A percentile compares a stretch with the other conserved stretches of the same genome.
These are phyloP conservation scores for Pegoplata infirma DNA, from an alignment of 2,888 invertebrate genomes.

Conservation along the genomic window DNA sequence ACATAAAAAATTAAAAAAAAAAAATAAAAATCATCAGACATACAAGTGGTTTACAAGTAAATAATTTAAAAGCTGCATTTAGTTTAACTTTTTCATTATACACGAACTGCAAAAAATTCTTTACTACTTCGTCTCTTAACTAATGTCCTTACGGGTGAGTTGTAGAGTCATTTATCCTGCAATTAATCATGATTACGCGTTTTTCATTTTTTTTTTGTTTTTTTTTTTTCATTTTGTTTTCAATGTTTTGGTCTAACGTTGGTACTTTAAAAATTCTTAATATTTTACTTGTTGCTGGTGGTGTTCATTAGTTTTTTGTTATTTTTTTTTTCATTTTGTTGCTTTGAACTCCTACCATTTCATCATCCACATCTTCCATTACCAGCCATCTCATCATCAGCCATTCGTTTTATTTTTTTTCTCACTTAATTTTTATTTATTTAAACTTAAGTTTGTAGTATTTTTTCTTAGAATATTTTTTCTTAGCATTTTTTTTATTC, in stretches of 20 bases:
- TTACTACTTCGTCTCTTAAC: constrained; percentile 41
- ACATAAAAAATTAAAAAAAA: neutral
- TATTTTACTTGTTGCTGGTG: constrained; percentile 60
- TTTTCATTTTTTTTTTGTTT: constrained; percentile 64
- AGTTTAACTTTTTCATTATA: constrained; percentile 35
- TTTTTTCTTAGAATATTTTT: constrained; percentile 12
- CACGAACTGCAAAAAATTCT: no score
- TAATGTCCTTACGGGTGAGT: constrained; percentile 63
- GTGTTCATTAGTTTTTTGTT: no score
- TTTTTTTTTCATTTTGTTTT: constrained; percentile 43
- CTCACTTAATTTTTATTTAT: constrained; percentile 58
- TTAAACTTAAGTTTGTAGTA: constrained; percentile 36
- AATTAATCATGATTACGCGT: constrained; percentile 77
- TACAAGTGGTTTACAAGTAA: constrained; percentile 70
- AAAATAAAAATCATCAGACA: constrained; percentile 39
- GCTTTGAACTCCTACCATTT: constrained; percentile 36
- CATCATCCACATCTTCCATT: constrained; percentile 52
- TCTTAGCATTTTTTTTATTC: neutral
- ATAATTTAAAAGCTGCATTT: constrained; percentile 70
- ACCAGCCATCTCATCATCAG: constrained; percentile 43
- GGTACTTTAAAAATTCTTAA: constrained; percentile 47
- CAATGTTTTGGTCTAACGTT: constrained; percentile 28
- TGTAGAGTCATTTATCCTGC: constrained; percentile 74
- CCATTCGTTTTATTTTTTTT: constrained; percentile 17
- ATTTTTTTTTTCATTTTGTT: constrained; percentile 41